phyloP scores from a whole-genome alignment of 2,113 vertebrate species.

The Bucco capensis region DNA sequence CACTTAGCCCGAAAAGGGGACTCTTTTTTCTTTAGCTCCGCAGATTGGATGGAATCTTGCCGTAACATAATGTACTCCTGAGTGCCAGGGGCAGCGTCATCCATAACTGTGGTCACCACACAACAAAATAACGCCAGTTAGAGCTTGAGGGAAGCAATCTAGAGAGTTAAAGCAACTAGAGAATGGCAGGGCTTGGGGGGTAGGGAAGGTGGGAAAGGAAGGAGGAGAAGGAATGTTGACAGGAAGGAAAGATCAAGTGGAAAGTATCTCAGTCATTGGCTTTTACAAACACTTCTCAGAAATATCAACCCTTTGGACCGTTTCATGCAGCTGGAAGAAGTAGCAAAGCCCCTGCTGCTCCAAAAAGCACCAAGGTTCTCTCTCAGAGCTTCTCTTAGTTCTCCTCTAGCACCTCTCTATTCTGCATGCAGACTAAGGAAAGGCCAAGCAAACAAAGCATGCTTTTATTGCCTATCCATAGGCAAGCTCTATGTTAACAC shows the following conservation, averaged over 20 bases:
- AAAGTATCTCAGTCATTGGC: not conserved
- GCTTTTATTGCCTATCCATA: not conserved
- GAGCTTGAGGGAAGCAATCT: slow-evolving; percentile 71
- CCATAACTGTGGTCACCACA: slow-evolving; percentile 97
- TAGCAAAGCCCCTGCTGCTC: not conserved
- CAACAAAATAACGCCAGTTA: slow-evolving; percentile 98
- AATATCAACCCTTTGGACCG: not conserved
- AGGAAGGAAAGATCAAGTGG: not conserved
- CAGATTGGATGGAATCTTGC: slow-evolving; percentile 99
- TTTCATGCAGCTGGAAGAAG: slow-evolving; percentile 33
- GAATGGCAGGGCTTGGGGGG: not conserved
- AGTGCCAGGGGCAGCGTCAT: slow-evolving; percentile 98
- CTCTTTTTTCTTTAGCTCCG: slow-evolving; percentile 99
- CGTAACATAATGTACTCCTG: slow-evolving; percentile 99
- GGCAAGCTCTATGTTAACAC: not conserved
- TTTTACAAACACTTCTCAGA: not conserved
- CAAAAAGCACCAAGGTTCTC: not conserved
- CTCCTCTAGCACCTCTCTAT: not conserved
- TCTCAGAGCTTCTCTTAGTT: not conserved
- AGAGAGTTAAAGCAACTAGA: slow-evolving; percentile 65
- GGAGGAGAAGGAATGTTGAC: not conserved
- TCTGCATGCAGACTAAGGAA: not conserved
- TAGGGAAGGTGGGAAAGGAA: not conserved
- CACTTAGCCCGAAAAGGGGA: slow-evolving; percentile 99
- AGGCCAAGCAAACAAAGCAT: not conserved